Base-by-base conservation (phyloP, 2,797 vertebrate genomes). In the Cryptoprocta ferox region DNA sequence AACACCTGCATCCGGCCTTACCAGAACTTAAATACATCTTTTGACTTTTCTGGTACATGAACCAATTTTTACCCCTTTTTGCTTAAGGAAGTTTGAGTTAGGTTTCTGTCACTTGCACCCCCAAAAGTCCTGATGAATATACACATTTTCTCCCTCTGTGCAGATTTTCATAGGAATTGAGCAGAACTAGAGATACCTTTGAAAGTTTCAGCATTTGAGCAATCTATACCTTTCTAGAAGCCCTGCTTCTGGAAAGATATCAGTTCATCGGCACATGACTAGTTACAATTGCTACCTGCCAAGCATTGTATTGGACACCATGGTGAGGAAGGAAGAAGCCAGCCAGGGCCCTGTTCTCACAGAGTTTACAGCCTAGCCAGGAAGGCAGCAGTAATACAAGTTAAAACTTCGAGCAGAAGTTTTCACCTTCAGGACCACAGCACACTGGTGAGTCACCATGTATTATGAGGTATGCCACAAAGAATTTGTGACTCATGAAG, bases 401-500 rank as follows among this genome's bases (percentile, higher is more conserved):
- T n/a, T 53, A 76, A 85, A 26, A 10, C 63, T 81, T n/a, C 13
- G 13, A 94, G 59, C n/a, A 76, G 28, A 96, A 87, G 35, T 53
- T 75, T 75, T 96, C 56, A 93, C 83, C 83, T 94, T 95, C 24
- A 56, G 87, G 91, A 76, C 65, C 70, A 94, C 78, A 53, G 73
- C 32, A n/a, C 26, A 3, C 28, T 79, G 75, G 45, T 97, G 91
- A 97, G 79, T 96, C 95, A 97, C 79, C 78, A 56, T 71, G 26
- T 90, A 53, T 91, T 66, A 80, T 84, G 75, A 96, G 63, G 35
- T 91, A 32, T 68, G 75, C 82, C 89, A 90, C 86, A 65, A 95
- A 59, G 92, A 97, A 97, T 95, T 61, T 85, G 42, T 95, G 97
- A 98, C 61, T 97, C 95, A 94, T 66, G 68, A 82, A 97, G 63